These are phyloP conservation scores for Pseudochromis fuscus DNA, from an alignment of 2,797 vertebrate species.

Conservation along the genomic window DNA sequence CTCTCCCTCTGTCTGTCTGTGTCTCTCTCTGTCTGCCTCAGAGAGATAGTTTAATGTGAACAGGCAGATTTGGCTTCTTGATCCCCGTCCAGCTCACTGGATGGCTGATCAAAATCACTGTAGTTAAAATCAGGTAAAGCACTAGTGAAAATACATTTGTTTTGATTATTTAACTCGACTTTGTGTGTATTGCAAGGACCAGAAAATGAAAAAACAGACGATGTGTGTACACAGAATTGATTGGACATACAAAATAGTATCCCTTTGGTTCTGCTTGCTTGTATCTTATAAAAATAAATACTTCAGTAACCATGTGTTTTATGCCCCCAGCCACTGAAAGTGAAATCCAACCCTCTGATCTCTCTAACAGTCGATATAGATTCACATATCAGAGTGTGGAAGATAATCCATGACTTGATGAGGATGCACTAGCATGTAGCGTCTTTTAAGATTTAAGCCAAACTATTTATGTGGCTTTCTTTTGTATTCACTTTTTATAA, in stretches of 20 bases:
- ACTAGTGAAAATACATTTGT: background rate
- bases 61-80: slow-evolving; percentile 35
- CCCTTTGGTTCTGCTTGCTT: background rate
- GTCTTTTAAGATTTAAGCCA: slow-evolving; percentile 32
- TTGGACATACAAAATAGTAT: no score
- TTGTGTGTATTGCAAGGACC: no score
- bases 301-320: background rate
- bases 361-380: background rate
- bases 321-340: background rate
- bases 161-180: background rate
- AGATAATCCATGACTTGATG: slow-evolving; percentile 49
- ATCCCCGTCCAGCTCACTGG: slow-evolving; percentile 28
- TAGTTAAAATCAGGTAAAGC: slow-evolving; percentile 14
- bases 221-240: no score
- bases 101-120: slow-evolving; percentile 15
- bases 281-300: background rate
- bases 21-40: slow-evolving; percentile 40
- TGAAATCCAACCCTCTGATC: slow-evolving; percentile 1
- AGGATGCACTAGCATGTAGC: slow-evolving; percentile 13
- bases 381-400: slow-evolving; percentile 15
- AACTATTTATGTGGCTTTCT: slow-evolving; percentile 1
- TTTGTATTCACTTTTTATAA: background rate
- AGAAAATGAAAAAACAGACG: no score
- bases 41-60: slow-evolving; percentile 58
- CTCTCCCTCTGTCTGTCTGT: slow-evolving; percentile 18